Percentiles rank a stretch among this genome's conserved stretches.
Conservation (phyloP, 2,797 vertebrate species). For the Pogoniulus pusillus region DNA sequence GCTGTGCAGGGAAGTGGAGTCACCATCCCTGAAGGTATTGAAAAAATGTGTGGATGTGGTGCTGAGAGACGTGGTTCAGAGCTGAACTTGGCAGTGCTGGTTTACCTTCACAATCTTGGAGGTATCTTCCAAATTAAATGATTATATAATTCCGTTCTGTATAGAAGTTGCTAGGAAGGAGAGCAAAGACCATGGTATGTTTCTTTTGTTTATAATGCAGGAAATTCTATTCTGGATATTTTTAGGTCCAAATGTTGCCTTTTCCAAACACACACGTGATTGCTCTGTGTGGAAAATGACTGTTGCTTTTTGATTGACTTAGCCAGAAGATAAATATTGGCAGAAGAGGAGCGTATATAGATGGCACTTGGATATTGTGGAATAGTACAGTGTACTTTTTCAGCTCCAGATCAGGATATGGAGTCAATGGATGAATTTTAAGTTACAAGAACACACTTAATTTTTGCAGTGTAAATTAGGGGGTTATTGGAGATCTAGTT, state of each 20-base stretch:
- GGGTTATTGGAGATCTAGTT: not conserved
- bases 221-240: not conserved
- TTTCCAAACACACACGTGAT: not conserved
- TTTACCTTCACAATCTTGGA: not conserved
- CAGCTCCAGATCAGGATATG: not conserved
- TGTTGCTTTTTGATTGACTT: not conserved
- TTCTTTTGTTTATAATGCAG: not conserved
- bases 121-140: not conserved
- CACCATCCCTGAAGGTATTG: not conserved
- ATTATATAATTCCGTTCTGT: not conserved
- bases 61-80: not conserved
- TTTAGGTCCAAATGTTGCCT: not conserved
- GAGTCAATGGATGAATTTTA: not conserved
- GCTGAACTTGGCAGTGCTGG: not conserved
- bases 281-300: slow-evolving; percentile 4
- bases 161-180: not conserved
- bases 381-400: not conserved
- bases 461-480: not conserved
- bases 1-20: not conserved
- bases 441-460: not conserved
- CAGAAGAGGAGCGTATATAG: accelerated
- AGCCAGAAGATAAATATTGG: not conserved
- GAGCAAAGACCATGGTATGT: not conserved
- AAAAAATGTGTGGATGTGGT: accelerated
- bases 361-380: not conserved